A percentile compares a stretch with the other conserved stretches of the same genome.
Evolutionary conservation across 2,797 vertebrate species (phyloP).

Genomic region (Acanthurus tractus): DNA sequence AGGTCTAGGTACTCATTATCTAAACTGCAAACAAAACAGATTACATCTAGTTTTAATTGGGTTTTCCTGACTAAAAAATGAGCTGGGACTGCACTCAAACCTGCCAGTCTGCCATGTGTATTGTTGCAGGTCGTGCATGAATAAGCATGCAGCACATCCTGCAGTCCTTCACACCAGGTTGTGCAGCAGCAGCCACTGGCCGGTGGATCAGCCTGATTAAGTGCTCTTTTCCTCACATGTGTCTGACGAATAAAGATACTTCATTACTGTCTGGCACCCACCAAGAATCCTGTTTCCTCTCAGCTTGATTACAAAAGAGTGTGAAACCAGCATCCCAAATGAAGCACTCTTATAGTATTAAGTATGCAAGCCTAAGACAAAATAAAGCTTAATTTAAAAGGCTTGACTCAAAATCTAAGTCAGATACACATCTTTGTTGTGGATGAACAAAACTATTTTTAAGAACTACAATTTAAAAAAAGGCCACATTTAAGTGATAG

Average conservation of each 20-base stretch:
- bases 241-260: constrained; percentile 76
- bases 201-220: constrained; percentile 68
- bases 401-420: constrained; percentile 3
- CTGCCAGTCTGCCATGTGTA: constrained; percentile 42
- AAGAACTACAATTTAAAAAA: background rate
- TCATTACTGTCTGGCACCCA: constrained; percentile 77
- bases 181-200: constrained; percentile 52
- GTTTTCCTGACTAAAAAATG: background rate
- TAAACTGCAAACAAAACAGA: background rate
- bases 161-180: constrained; percentile 34
- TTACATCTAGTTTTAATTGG: background rate
- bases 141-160: constrained; percentile 44
- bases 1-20: background rate
- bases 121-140: constrained; percentile 31
- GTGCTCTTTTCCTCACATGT: constrained; percentile 57
- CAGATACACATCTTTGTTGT: background rate
- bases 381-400: background rate
- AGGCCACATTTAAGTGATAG: background rate
- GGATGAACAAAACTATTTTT: background rate
- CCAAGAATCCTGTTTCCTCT: constrained; percentile 70
- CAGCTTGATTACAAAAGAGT: constrained; percentile 40
- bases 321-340: constrained; percentile 58
- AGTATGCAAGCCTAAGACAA: constrained; percentile 18
- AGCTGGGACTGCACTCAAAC: background rate
- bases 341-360: constrained; percentile 26